Percentiles rank a stretch among this genome's conserved stretches.
Conservation (phyloP, 2,888 invertebrate species). For the Encarsia formosa region DNA sequence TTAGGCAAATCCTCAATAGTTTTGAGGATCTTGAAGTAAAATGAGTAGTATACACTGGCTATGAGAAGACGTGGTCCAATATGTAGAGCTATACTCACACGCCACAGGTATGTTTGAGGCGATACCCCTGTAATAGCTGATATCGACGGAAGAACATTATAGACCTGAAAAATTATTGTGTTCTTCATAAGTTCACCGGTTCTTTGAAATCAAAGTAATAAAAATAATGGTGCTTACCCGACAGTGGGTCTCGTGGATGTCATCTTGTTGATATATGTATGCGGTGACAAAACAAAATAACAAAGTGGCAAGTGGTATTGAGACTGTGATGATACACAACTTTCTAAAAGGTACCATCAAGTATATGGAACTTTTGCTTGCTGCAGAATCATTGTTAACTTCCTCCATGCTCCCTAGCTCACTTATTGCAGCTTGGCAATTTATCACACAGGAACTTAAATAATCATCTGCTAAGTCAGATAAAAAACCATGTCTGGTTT, state of each 20-base stretch:
- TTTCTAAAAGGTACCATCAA: slow-evolving; percentile 71
- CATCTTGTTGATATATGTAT: slow-evolving; percentile 85
- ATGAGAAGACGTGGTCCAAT: slow-evolving; percentile 87
- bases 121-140: slow-evolving; percentile 93
- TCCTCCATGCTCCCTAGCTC: slow-evolving; percentile 40
- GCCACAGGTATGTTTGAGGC: slow-evolving; percentile 89
- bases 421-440: slow-evolving; percentile 8
- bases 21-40: slow-evolving; percentile 67
- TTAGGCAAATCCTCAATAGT: slow-evolving; percentile 54
- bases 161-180: slow-evolving; percentile 79
- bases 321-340: slow-evolving; percentile 78
- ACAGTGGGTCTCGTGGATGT: slow-evolving; percentile 93
- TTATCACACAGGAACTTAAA: slow-evolving; percentile 21
- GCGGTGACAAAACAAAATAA: slow-evolving; percentile 85
- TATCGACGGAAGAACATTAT: slow-evolving; percentile 91
- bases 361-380: slow-evolving; percentile 57
- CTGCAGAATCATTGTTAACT: slow-evolving; percentile 44
- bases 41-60: slow-evolving; percentile 80
- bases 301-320: slow-evolving; percentile 79
- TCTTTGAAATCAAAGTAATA: too few relatives aligned
- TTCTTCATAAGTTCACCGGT: too few relatives aligned
- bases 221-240: slow-evolving; percentile 62
- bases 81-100: slow-evolving; percentile 86
- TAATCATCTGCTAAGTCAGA: slow-evolving; percentile 8
- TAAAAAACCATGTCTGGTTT: slow-evolving; percentile 20